Evolutionary conservation across 2,113 vertebrate species (phyloP), one percentile per base, ranked within the genome.

Genomic region (Clarias gariepinus): DNA sequence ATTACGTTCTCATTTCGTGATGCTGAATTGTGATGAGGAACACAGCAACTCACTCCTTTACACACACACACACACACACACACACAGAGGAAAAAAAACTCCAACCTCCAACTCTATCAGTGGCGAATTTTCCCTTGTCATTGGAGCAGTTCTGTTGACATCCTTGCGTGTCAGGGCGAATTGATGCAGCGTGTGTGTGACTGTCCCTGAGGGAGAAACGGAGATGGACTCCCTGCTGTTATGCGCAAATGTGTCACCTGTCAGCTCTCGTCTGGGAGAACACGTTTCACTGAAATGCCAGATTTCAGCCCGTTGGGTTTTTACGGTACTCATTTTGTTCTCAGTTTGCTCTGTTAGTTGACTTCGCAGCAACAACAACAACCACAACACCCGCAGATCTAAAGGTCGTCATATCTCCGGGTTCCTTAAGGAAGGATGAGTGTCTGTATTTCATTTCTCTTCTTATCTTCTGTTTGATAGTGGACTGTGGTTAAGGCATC

Each of bases 181-280:
- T 71, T 68, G 63, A 80, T 69, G 83, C 36, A 8, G 36, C 64
- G 21, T 61, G 36, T 77, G 85, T 66, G 60, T 64, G 74, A 77
- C 13, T 28, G 41, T 85, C 82, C 82, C 69, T 69, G 47, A 64
- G 85, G 85, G 82, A 85, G 74, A 81, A 87, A 81, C 57, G 53
- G 28, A 87, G 85, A 77, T 85, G 60, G 76, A 82, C 85, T 86
- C 47, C 82, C 66, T 87, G 85, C 86, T 89, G 88, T 84, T 84
- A 41, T 80, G 64, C 53, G 25, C 66, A 81, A 86, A 86, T 86
- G 82, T 81, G 88, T 89, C 88, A 87, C 85, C 85, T 89, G 88
- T 89, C 88, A 87, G 36, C 64, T 87, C 77, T 81, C 60, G 64
- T 83, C 81, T 71, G 57, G 61, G 55, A 63, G 81, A 76, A 86